Conservation (phyloP, 2,888 invertebrate species). For the Phengaris arion region DNA sequence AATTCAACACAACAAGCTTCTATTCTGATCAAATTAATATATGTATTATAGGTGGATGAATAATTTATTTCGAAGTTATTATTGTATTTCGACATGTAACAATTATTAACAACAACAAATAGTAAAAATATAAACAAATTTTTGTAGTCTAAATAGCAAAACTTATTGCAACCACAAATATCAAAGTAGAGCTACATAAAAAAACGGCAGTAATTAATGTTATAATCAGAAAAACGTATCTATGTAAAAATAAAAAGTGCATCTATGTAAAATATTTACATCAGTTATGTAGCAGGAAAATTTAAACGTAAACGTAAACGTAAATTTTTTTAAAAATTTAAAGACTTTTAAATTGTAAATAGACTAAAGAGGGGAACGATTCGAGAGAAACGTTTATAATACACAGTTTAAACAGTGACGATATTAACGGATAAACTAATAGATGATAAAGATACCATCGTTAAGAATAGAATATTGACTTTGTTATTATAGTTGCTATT, state of each 20-base stretch:
- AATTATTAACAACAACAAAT: too few species aligned
- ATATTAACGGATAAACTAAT: conserved; percentile 15
- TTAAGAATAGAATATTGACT: conserved; percentile 58
- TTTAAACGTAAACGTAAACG: too few species aligned
- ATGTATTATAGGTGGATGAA: too few species aligned
- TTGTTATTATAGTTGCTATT: conserved; percentile 74
- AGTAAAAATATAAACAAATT: too few species aligned
- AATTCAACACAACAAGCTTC: too few species aligned
- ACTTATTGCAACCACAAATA: not conserved
- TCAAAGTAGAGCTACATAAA: not conserved
- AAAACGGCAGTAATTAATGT: not conserved
- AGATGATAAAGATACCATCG: conserved; percentile 17
- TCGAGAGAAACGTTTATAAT: not conserved
- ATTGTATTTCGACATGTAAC: too few species aligned
- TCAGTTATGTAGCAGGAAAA: not conserved
- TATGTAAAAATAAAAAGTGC: too few species aligned
- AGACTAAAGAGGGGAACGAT: not conserved
- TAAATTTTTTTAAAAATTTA: too few species aligned
- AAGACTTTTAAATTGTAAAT: not conserved
- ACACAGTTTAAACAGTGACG: conserved; percentile 9
- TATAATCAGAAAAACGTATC: not conserved
- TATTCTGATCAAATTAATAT: too few species aligned
- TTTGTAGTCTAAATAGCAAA: too few species aligned
- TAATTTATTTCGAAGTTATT: too few species aligned
- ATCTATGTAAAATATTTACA: too few species aligned